Base-by-base conservation (phyloP, 1,140 invertebrate genomes). In the Nylanderia fulva region DNA sequence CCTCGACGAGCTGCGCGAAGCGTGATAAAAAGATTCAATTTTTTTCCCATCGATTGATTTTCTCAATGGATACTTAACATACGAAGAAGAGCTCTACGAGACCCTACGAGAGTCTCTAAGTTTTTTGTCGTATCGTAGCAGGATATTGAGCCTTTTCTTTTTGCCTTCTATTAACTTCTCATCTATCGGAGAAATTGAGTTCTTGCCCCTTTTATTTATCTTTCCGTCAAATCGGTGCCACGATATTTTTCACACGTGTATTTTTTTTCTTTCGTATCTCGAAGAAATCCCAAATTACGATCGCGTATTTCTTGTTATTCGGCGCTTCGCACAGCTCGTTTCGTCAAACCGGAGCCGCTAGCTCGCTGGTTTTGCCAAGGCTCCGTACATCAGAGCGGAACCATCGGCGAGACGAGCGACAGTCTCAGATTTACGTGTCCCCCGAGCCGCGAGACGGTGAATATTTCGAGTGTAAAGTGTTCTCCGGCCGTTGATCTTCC, bases 391-490 rank as follows among this genome's bases (percentile, higher is more conserved):
- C 36, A 83, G 48, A 72, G 45, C 69, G 45, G 29, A 52, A 63
- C 58, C 58, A 72, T 76, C 9, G 80, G 58, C 58, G 29, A 63
- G 80, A 64, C 71, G 39, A 84, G 27, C 68, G 79, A 58, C 68
- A 71, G 54, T 1, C 54, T 64, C 36, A 69, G 24, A 85, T 69
- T 71, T 80, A 56, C 75, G 54, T 60, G 63, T 80, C 64, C 77
- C 56, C 24, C 48, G 68, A 60, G 76, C 39, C 86, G 61, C 66
- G 63, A 75, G 69, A 80, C 68, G 54, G 83, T 82, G 80, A 88
- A 82, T 85, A 85, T 85, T 88, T 76, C 69, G 83, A 88, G 71
- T 88, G 63, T 39, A 52, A 48, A 52, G n/a, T 88, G 86, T 88
- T 69, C 84, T 88, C 87, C 63, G 69, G 39, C 76, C 36, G 72